A percentile compares a stretch with the other conserved stretches of the same genome.
phyloP scores from a whole-genome alignment of 1,140 invertebrate species.

The Ips nitidus region DNA sequence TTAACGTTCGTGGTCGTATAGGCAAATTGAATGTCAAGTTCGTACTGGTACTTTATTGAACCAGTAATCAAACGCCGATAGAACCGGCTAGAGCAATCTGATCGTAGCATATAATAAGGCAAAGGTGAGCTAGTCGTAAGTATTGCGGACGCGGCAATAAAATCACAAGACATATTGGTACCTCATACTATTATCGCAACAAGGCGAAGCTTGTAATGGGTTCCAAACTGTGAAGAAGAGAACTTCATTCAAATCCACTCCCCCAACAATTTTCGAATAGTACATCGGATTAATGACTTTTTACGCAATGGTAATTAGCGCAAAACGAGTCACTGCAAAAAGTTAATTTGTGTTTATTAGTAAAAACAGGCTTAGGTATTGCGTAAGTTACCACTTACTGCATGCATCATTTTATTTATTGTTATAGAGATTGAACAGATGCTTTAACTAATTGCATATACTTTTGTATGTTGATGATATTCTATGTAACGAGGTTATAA shows the following conservation, averaged over 20 bases:
- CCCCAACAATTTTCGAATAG: no score
- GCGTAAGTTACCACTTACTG: no score
- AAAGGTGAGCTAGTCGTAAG: constrained; percentile 25
- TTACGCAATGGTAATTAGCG: no score
- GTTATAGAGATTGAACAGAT: no score
- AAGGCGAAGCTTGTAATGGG: constrained; percentile 18
- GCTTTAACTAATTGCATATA: no score
- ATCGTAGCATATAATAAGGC: constrained; percentile 28
- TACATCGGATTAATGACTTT: no score
- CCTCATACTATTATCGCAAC: constrained; percentile 25
- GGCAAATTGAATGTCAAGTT: constrained; percentile 20
- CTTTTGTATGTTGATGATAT: no score
- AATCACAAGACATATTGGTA: constrained; percentile 32
- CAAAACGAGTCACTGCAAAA: no score
- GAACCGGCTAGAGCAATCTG: constrained; percentile 23
- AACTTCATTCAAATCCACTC: constrained; percentile 26
- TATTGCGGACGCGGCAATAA: constrained; percentile 24
- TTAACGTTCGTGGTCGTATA: not conserved
- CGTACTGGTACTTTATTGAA: constrained; percentile 23
- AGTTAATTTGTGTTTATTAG: no score
- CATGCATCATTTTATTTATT: no score
- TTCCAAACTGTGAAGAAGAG: constrained; percentile 18
- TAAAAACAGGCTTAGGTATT: no score
- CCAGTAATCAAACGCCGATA: constrained; percentile 11
- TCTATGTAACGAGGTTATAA: no score